Conservation (phyloP, 2,113 vertebrate genomes). For the Tapirus terrestris region DNA sequence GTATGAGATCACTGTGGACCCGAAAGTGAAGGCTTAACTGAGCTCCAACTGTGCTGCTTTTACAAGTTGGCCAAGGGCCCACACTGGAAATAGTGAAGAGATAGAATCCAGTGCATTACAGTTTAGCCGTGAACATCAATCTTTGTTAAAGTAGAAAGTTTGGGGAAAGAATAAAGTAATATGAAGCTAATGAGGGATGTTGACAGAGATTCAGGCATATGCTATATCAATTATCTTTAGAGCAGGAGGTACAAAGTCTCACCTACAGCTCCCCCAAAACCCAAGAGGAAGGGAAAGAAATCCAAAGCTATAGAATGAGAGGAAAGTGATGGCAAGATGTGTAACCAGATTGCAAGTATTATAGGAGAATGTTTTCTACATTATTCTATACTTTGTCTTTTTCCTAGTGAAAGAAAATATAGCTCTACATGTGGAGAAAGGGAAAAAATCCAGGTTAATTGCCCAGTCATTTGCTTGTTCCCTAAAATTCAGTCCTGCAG, state of each 20-base stretch:
- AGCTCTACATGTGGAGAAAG: neutral
- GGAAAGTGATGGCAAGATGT: neutral
- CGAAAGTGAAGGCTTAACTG: slow-evolving; percentile 32
- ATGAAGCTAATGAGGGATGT: slow-evolving; percentile 51
- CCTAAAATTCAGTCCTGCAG: neutral
- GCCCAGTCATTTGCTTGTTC: slow-evolving; percentile 26
- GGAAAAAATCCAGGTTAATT: slow-evolving; percentile 11
- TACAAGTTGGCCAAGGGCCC: slow-evolving; percentile 30
- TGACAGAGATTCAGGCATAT: slow-evolving; percentile 60
- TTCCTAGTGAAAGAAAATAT: slow-evolving; percentile 31
- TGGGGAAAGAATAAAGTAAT: slow-evolving; percentile 53
- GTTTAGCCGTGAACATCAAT: slow-evolving; percentile 57
- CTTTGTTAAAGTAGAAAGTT: slow-evolving; percentile 52
- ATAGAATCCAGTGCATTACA: slow-evolving; percentile 41
- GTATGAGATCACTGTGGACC: slow-evolving; percentile 39
- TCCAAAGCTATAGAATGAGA: slow-evolving; percentile 52
- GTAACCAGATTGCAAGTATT: slow-evolving; percentile 44
- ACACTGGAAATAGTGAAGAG: slow-evolving; percentile 41
- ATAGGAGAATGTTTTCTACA: slow-evolving; percentile 12
- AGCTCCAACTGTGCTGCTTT: slow-evolving; percentile 51
- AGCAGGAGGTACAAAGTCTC: neutral
- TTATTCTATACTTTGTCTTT: slow-evolving; percentile 18
- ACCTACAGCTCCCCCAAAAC: slow-evolving; percentile 51
- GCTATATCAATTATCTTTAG: slow-evolving; percentile 47
- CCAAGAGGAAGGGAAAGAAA: slow-evolving; percentile 59